Conservation (phyloP, 2,888 invertebrate species). For the Dysmachus trigonus region DNA sequence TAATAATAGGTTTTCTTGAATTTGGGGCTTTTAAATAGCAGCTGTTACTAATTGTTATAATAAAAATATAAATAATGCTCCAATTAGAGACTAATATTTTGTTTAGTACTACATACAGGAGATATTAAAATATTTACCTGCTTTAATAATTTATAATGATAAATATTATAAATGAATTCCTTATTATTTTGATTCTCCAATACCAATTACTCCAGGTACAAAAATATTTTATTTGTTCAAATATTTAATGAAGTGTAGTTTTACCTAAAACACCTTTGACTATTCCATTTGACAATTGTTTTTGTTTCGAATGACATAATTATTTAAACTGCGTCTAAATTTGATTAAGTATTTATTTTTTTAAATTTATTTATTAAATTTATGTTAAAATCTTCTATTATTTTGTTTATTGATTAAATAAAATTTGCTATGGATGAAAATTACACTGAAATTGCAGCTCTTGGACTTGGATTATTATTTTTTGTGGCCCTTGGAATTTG, state of each 20-base stretch:
- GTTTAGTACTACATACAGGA: not conserved
- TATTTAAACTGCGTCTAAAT: not conserved
- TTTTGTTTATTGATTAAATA: not conserved
- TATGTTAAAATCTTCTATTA: not conserved
- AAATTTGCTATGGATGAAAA: not conserved
- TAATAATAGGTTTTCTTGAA: not conserved
- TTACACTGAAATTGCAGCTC: not conserved
- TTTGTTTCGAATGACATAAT: not conserved
- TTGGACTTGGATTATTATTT: not conserved
- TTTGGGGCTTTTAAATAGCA: no score
- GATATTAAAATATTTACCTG: no score
- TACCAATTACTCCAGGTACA: no score
- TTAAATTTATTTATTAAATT: not conserved
- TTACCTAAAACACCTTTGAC: not conserved
- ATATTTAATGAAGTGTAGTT: no score
- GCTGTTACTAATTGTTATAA: not conserved
- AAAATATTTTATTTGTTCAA: no score
- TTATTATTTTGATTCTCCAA: no score
- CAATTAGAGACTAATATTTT: not conserved
- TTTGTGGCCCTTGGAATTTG: not conserved
- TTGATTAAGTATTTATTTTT: not conserved
- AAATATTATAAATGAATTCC: no score
- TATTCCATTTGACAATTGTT: not conserved
- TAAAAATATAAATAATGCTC: not conserved
- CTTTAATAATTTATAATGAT: not conserved